These are phyloP conservation scores for Polydrusus pterygomalis DNA, from an alignment of 2,888 invertebrate genomes.

Conservation along the genomic window DNA sequence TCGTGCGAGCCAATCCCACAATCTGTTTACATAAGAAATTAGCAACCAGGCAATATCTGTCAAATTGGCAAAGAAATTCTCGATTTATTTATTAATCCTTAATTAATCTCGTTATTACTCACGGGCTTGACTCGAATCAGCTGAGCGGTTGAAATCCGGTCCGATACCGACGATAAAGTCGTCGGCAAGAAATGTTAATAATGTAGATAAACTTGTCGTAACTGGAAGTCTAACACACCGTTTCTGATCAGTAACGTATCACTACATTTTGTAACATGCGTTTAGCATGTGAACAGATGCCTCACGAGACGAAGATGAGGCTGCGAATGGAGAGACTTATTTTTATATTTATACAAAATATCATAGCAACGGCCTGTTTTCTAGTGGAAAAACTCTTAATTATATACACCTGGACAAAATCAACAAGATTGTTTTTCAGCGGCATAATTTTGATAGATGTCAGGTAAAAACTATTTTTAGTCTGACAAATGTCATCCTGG, in stretches of 20 bases:
- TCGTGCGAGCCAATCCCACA: conserved; percentile 19
- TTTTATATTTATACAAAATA: too few relatives aligned
- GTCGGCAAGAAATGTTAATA: neutral
- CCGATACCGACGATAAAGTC: conserved; percentile 32
- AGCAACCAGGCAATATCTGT: conserved; percentile 35
- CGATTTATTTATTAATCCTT: conserved; percentile 42
- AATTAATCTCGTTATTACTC: conserved; percentile 49
- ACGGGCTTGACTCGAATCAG: conserved; percentile 37
- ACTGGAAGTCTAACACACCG: neutral
- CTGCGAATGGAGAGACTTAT: too few relatives aligned
- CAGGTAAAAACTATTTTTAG: too few relatives aligned
- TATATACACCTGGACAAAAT: too few relatives aligned
- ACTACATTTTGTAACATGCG: too few relatives aligned
- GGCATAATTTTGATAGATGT: too few relatives aligned
- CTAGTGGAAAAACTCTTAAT: too few relatives aligned
- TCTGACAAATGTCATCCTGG: too few relatives aligned
- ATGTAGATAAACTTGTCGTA: neutral
- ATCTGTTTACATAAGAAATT: conserved; percentile 46
- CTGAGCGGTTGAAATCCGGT: conserved; percentile 25
- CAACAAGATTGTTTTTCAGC: too few relatives aligned
- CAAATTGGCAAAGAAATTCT: conserved; percentile 34
- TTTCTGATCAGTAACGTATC: neutral
- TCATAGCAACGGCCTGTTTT: too few relatives aligned
- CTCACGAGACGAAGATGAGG: too few relatives aligned
- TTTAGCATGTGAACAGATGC: too few relatives aligned